A percentile compares a stretch with the other conserved stretches of the same genome.
Evolutionary conservation across 2,888 invertebrate species (phyloP).

Genomic region (Cephus runcator): DNA sequence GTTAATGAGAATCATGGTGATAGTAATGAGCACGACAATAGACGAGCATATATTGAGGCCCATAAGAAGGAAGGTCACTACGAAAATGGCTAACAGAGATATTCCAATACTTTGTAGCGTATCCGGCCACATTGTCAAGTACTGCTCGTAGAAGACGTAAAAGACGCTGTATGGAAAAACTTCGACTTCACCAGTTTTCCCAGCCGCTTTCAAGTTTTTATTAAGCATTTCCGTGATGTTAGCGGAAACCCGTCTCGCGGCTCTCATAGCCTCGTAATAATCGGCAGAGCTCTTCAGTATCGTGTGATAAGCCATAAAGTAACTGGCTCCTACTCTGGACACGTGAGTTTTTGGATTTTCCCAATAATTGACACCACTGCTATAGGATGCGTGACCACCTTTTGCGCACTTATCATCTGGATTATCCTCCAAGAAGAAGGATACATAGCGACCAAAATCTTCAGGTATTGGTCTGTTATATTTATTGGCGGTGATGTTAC

Average conservation of each 20-base stretch:
- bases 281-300: slow-evolving; percentile 90
- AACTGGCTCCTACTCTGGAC: slow-evolving; percentile 78
- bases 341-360: slow-evolving; percentile 59
- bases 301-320: slow-evolving; percentile 96
- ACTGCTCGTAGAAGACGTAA: slow-evolving; percentile 99
- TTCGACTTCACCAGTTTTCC: slow-evolving; percentile 68
- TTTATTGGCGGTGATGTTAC: slow-evolving; percentile 68
- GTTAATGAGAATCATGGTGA: slow-evolving; percentile 92
- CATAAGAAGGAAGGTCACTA: slow-evolving; percentile 91
- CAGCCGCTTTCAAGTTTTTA: slow-evolving; percentile 68
- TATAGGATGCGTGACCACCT: slow-evolving; percentile 88
- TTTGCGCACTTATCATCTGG: slow-evolving; percentile 80
- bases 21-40: slow-evolving; percentile 87
- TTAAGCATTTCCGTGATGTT: slow-evolving; percentile 85
- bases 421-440: slow-evolving; percentile 87
- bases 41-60: slow-evolving; percentile 95
- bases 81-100: slow-evolving; percentile 91
- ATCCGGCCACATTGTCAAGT: slow-evolving; percentile 94
- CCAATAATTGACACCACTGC: slow-evolving; percentile 76
- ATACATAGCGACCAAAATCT: slow-evolving; percentile 79
- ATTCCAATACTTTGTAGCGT: slow-evolving; percentile 88
- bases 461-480: slow-evolving; percentile 71
- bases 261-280: slow-evolving; percentile 87
- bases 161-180: slow-evolving; percentile 94
- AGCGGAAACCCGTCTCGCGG: slow-evolving; percentile 82